Evolutionary conservation across 2,797 vertebrate genomes (phyloP), one percentile per base, ranked within the genome.

Genomic region (Tachyglossus aculeatus): DNA sequence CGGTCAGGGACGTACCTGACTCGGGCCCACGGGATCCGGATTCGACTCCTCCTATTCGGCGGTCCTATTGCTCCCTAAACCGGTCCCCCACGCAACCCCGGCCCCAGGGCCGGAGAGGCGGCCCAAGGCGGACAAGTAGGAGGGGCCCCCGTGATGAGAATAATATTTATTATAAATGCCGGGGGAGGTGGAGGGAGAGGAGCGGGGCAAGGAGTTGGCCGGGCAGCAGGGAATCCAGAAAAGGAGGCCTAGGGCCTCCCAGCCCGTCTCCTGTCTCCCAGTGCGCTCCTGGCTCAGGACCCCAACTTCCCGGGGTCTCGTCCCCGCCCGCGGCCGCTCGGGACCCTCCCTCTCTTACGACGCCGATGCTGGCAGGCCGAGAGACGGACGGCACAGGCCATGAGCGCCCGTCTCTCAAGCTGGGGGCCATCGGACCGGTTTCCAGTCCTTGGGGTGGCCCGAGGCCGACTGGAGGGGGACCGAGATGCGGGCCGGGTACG

Each of bases 91-190:
- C 40, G 5, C 38, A 5, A 14, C 18, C 40, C 21, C 19, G 3
- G n/a, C 39, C 66, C 77, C 82, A 78, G 47, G 4, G 29, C 15
- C 27, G 18, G 13, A 45, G 3, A 5, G 57, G 39, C 44, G 68
- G 41, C 47, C 72, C 34, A 25, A 41, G 51, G n/a, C 47, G 75
- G 51, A 61, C 34, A 44, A 24, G 45, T 32, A 18, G 50, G 67
- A 38, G 57, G 54, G 45, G 55, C 33, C 22, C 18, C 73, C 77
- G 65, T 24, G 24, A 34, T 2, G 44, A 21, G 48, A 43, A 52
- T 77, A 15, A 48, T 25, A 43, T 59, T 33, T 50, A 45, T 43
- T n/a, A 63, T 32, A 66, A 57, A 12, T 24, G 25, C 15, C 16
- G 31, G 7, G 54, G 3, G 24, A 6, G 7, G 7, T 4, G 36